Base-by-base conservation (phyloP, 2,888 invertebrate species). In the Eurytoma californica region DNA sequence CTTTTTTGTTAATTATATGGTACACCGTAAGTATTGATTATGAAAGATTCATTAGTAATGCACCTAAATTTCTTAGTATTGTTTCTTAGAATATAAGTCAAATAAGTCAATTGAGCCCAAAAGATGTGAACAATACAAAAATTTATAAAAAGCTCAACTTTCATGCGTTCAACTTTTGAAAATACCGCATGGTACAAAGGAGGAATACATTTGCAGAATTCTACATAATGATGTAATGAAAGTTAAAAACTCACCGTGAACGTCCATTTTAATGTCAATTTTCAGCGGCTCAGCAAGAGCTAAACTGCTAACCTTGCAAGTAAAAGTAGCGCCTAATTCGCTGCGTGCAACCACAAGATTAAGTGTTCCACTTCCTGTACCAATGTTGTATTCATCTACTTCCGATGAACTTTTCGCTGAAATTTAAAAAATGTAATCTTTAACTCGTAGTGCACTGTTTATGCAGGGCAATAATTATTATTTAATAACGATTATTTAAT, bases 321-420 rank as follows among this genome's bases (percentile, higher is more conserved):
- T 93, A 85, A 95, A 94, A 84, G 93, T 93, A 0, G 95, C 94
- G 2, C 93, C 93, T 77, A 96, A 90, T 91, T 96, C 96, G 53
- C 93, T 94, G 28, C 96, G 92, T 0, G 94, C 93, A 82, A 96
- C 92, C 7, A 93, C 93, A 83, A 95, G 90, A 51, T 93, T 92
- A 85, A 95, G 89, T 84, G 92, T 92, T 82, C 94, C 93, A 78
- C 92, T 92, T 73, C 93, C 94, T n/a, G 92, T 93, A 73, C 93
- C 94, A 18, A 94, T 92, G 79, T 94, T 94, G 84, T 92, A 91
- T 67, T 90, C 89, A 79, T 91, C 92, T 39, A 91, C 90, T 80
- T 92, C 91, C 63, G 92, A 88, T 76, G 91, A 88, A 84, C 91
- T 91, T 78, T 89, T 91, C 84, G 92, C 94, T 94, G 90, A 63